Base-by-base conservation (phyloP, 2,888 invertebrate species). In the Sceliomorpha sp. region DNA sequence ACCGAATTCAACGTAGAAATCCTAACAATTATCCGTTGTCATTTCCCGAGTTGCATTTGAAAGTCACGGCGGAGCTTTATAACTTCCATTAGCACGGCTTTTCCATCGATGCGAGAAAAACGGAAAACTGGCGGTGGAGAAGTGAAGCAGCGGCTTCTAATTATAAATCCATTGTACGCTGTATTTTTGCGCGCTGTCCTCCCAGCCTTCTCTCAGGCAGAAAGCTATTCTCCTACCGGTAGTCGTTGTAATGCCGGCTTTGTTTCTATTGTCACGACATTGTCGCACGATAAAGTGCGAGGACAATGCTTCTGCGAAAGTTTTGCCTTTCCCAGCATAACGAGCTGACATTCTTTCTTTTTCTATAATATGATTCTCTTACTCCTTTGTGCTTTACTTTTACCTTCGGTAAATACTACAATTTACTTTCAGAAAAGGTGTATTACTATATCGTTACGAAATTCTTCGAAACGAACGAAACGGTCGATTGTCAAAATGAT, bases 211-310 rank as follows among this genome's bases (percentile, higher is more conserved):
- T 42, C 14, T 26, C 13, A 53, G 68, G 63, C 56, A 74, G 69
- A 75, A 72, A 73, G 50, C 70, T 39, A 81, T 82, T 80, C 81
- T 79, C 71, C 70, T 66, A 71, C 75, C 75, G 76, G 76, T 75
- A 75, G 79, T 77, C 77, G 79, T 73, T 75, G 82, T 81, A 81
- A 82, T 81, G 79, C 78, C 60, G 74, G 62, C 70, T 81, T 83
- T 83, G 82, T 83, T 76, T 74, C 69, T 76, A 83, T 81, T 82
- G 83, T 83, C 73, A 78, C 74, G 78, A 83, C 83, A 83, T 82
- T 82, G 81, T 83, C 77, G 79, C 80, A 78, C 81, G 83, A 83
- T 81, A 83, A 83, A 82, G 80, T 80, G 79, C 75, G 59, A 80
- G 80, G 81, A 83, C 83, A 83, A 83, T 76, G 73, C 74, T 58